Base-by-base conservation (phyloP, 2,797 vertebrate species). In the Spea hammondii region DNA sequence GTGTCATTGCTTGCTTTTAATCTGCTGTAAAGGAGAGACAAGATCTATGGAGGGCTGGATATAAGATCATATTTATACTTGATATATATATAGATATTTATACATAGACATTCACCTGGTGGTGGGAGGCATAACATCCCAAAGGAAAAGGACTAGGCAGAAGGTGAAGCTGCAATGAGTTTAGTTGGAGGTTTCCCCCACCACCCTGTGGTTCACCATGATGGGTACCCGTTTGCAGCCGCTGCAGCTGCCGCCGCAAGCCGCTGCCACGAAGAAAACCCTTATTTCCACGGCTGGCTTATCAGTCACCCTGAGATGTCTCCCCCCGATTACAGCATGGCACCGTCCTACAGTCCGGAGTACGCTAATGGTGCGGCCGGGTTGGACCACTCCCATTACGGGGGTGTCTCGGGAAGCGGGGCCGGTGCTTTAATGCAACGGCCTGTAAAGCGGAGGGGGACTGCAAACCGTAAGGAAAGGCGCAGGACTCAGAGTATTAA, bases 401-500 rank as follows among this genome's bases (percentile, higher is more conserved):
- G 90, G 85, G 90, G 90, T 76, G 93, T 89, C 83, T 87, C 86
- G 79, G 91, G 90, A 74, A 87, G 83, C 78, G 90, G 88, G 83
- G 70, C 84, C 67, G 87, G 84, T 12, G 87, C 84, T 65, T 85
- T 88, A 73, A 87, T 74, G 84, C 76, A 92, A 71, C 94, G 96
- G 70, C 88, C 95, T 68, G 95, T 97, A 85, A 98, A 98, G 85
- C 92, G 97, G 83, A 93, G 96, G 84, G 97, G 97, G 50, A 98
- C 97, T 60, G 97, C 97, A 72, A 99, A 99, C 91, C 94, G 97
- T 73, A 99, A 98, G 87, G 97, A 98, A 89, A 85, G 97, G 91
- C 95, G 97, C 87, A 93, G 97, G 93, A 99, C 97, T 87, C 95
- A 98, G 88, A 99, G 97, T 91, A 99, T 99, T 89, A 99, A 99